Conservation (phyloP, 2,113 vertebrate species). For the Eupsittula cactorum region DNA sequence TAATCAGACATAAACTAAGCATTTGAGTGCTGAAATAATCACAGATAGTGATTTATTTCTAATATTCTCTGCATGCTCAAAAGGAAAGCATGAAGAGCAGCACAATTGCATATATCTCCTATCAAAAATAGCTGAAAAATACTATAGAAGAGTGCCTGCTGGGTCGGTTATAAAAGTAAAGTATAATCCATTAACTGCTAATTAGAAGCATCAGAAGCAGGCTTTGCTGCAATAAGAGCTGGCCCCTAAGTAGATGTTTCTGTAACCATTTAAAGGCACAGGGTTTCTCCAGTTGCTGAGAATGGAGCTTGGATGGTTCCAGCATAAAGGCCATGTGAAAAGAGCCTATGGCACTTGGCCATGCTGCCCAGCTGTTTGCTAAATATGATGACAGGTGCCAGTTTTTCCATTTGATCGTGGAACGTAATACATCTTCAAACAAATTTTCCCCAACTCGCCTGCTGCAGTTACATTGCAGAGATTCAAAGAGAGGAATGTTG, state of each 20-base stretch:
- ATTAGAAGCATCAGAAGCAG: conserved; percentile 69
- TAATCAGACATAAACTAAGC: background rate
- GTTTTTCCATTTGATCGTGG: conserved; percentile 81
- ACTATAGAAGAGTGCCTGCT: conserved; percentile 36
- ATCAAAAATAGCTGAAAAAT: conserved; percentile 59
- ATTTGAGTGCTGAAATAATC: conserved; percentile 18
- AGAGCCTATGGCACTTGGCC: conserved; percentile 71
- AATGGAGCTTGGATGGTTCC: conserved; percentile 65
- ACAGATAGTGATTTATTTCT: conserved; percentile 4
- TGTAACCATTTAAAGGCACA: conserved; percentile 72
- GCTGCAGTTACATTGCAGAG: conserved; percentile 65
- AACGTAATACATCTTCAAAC: conserved; percentile 85
- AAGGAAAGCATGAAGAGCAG: conserved; percentile 35
- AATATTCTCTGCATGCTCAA: background rate
- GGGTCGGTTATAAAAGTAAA: conserved; percentile 65
- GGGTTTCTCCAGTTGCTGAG: conserved; percentile 69
- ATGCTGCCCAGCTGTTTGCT: conserved; percentile 77
- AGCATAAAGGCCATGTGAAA: conserved; percentile 72
- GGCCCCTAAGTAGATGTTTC: conserved; percentile 57
- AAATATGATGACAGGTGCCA: conserved; percentile 80
- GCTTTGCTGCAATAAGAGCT: conserved; percentile 64
- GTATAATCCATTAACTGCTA: conserved; percentile 66
- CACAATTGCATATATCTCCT: background rate
- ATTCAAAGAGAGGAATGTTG: conserved; percentile 50
- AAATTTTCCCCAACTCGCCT: conserved; percentile 71